Percentiles rank a stretch among this genome's conserved stretches.
These are phyloP conservation scores for Graptemys geographica DNA, from an alignment of 2,797 vertebrate genomes.

Conservation along the genomic window DNA sequence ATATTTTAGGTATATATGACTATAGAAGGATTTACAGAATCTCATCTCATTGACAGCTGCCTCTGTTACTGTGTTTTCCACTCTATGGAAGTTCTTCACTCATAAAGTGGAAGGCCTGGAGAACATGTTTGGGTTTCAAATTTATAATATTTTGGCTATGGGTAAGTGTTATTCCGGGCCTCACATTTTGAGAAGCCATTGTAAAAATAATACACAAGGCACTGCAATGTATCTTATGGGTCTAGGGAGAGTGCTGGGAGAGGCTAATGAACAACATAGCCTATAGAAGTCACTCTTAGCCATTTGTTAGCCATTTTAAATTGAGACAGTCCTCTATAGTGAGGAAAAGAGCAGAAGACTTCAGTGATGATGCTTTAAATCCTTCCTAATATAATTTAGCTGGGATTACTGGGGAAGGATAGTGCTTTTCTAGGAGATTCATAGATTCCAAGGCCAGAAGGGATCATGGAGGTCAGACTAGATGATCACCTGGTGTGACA, in stretches of 20 bases:
- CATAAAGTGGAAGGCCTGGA: background rate
- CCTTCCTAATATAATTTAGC: background rate
- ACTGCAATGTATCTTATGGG: background rate
- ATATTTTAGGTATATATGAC: background rate
- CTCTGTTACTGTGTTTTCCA: background rate
- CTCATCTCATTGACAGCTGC: background rate
- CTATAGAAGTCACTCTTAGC: background rate
- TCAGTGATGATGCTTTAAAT: background rate
- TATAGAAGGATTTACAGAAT: background rate
- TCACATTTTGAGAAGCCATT: background rate
- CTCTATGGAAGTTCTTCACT: background rate
- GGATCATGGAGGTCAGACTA: background rate
- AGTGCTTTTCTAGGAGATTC: background rate
- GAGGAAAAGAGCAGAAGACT: background rate
- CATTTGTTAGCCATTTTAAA: background rate
- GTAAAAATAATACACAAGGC: background rate
- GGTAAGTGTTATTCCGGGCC: background rate
- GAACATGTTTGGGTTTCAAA: background rate
- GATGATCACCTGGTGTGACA: background rate
- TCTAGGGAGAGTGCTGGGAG: background rate
- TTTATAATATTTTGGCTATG: background rate
- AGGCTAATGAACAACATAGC: background rate
- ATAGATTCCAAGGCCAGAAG: background rate
- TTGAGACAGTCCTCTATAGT: background rate
- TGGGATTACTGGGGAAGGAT: background rate